Conservation (phyloP, 2,113 vertebrate species). For the Dicerorhinus sumatrensis region DNA sequence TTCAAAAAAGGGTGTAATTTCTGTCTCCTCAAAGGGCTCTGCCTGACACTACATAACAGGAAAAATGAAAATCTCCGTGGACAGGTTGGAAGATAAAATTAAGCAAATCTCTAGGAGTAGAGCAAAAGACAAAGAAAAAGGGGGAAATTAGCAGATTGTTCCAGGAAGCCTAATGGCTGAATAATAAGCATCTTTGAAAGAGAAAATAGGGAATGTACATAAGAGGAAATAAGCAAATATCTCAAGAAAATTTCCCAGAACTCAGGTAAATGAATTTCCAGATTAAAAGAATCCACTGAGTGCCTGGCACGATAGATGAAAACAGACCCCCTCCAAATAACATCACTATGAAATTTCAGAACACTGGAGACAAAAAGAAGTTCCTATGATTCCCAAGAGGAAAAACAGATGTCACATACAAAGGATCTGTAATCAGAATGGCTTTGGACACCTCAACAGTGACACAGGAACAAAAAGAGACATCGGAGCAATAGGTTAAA, state of each 20-base stretch:
- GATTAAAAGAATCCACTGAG: background rate
- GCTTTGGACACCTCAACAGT: background rate
- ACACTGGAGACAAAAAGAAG: background rate
- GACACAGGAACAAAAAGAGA: background rate
- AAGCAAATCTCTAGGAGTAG: background rate
- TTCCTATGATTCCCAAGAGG: background rate
- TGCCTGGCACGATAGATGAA: background rate
- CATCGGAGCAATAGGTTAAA: background rate
- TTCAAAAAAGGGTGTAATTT: background rate
- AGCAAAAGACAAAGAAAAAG: background rate
- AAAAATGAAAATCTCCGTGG: background rate
- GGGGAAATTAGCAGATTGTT: background rate
- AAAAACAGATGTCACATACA: background rate
- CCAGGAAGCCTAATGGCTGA: background rate
- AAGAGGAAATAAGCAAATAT: background rate
- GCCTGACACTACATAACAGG: background rate
- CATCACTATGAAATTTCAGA: constrained; percentile 5
- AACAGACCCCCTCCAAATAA: background rate
- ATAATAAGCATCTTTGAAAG: constrained; percentile 34
- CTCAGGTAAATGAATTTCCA: constrained; percentile 17
- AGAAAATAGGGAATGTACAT: background rate
- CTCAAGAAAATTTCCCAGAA: background rate
- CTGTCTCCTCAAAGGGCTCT: background rate
- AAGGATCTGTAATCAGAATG: background rate
- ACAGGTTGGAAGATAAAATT: background rate